Base-by-base conservation (phyloP, 37 sponge, comb jelly and placozoan species). In the Bolinopsis microptera region DNA sequence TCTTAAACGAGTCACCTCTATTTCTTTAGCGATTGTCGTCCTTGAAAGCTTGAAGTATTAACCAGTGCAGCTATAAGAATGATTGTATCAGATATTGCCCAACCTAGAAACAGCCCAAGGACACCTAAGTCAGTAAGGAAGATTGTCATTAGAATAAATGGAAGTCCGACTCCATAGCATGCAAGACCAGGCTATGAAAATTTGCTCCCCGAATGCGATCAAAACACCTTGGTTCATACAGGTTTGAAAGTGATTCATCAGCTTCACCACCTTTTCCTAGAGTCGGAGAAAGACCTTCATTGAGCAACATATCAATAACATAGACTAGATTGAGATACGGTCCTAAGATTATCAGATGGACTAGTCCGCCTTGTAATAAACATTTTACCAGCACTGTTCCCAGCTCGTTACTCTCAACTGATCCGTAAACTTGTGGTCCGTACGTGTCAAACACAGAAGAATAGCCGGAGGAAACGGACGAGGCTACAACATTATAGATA, bases 341-440 rank as follows among this genome's bases (percentile, higher is more conserved):
- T 32, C 80, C 80, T 9, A 35, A 18, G 28, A 77, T 77, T 2
- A 77, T 34, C 36, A 77, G 35, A 32, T 16, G 35, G 3, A 77
- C 33, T 36, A 32, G 1, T 3, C 21, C 80, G 5, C 80, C 80
- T 36, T 77, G 80, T 1, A 77, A 18, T 0, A 77, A 9, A 77
- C 33, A 1, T 18, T 77, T 77, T 77, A 32, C 18, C 21, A 77
- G 36, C 36, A 77, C 37, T 5, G 80, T 35, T 1, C 36, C 36
- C 18, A 77, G 36, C 5, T 35, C 37, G 28, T 36, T 3, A 16
- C 9, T 35, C 35, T 77, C 9, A 21, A 32, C 34, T 1, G 34
- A 34, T 34, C 36, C 80, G 35, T 77, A 18, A 0, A 77, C 80
- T 26, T 70, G 82, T 8, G 82, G 82, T 28, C 82, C 82, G 30